Percentiles rank a stretch among this genome's conserved stretches.
Evolutionary conservation across 2,888 invertebrate species (phyloP).

Genomic region (Beris morrisii): DNA sequence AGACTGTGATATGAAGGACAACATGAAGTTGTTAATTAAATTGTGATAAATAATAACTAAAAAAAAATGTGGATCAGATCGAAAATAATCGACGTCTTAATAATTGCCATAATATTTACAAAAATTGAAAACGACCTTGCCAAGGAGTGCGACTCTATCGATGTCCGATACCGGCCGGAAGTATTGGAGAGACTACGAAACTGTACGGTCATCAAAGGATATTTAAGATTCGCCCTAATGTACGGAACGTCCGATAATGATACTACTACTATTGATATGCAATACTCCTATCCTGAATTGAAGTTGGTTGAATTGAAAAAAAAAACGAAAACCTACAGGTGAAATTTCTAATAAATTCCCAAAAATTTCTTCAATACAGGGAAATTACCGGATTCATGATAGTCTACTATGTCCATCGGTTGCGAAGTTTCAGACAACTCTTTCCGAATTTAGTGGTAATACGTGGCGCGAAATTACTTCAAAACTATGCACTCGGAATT

Average conservation of each 20-base stretch:
- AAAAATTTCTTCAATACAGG: constrained; percentile 44
- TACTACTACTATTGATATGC: constrained; percentile 56
- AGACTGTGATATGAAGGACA: too few species aligned
- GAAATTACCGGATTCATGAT: constrained; percentile 85
- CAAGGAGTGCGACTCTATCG: constrained; percentile 62
- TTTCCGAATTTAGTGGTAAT: constrained; percentile 91
- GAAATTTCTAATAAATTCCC: constrained; percentile 14
- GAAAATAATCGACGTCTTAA: too few species aligned
- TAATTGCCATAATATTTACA: background rate
- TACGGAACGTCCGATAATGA: constrained; percentile 50
- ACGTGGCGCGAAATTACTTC: constrained; percentile 74
- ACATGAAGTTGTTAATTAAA: too few species aligned
- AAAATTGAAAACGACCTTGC: constrained; percentile 32
- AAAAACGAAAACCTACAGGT: background rate
- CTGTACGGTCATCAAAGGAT: constrained; percentile 80
- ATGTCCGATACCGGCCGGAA: constrained; percentile 60
- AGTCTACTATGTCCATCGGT: constrained; percentile 73
- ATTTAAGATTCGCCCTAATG: constrained; percentile 71
- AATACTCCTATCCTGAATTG: constrained; percentile 68
- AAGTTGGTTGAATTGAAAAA: constrained; percentile 43
- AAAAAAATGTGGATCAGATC: too few species aligned
- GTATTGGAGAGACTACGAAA: constrained; percentile 59
- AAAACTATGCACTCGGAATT: constrained; percentile 80
- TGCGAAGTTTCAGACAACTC: constrained; percentile 70
- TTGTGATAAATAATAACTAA: too few species aligned